phyloP scores from a whole-genome alignment of 1,140 invertebrate species.

The Cotesia glomerata region DNA sequence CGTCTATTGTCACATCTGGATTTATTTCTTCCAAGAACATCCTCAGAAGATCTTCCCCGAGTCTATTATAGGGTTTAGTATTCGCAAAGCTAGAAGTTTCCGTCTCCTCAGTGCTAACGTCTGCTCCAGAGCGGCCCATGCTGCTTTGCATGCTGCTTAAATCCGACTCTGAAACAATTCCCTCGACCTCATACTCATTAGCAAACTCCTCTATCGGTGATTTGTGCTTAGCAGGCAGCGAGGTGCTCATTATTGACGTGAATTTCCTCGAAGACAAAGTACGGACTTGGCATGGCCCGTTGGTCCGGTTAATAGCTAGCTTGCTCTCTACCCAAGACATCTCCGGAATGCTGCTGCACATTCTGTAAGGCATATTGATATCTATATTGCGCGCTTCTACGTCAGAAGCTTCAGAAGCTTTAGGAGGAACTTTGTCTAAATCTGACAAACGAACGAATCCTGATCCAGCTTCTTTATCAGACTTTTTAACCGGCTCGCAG shows the following conservation, averaged over 20 bases:
- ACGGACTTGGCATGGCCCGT: constrained; percentile 47
- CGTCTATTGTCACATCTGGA: constrained; percentile 82
- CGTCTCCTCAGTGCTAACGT: constrained; percentile 63
- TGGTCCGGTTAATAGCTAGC: constrained; percentile 66
- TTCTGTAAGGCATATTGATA: constrained; percentile 49
- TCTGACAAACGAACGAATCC: constrained; percentile 67
- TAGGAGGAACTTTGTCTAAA: constrained; percentile 62
- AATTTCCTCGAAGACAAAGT: constrained; percentile 48
- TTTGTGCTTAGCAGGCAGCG: constrained; percentile 55
- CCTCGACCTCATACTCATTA: constrained; percentile 49
- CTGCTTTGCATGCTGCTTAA: constrained; percentile 66
- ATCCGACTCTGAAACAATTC: constrained; percentile 61
- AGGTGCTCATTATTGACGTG: constrained; percentile 52
- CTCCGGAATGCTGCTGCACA: constrained; percentile 67
- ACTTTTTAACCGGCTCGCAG: background rate
- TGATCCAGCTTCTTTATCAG: constrained; percentile 18
- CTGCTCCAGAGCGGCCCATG: constrained; percentile 63
- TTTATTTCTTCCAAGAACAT: constrained; percentile 91
- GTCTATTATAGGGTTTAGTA: constrained; percentile 66
- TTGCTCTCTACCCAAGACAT: constrained; percentile 72
- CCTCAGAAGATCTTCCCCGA: constrained; percentile 84
- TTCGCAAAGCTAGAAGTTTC: constrained; percentile 59
- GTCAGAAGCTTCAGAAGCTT: constrained; percentile 27
- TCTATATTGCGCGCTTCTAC: constrained; percentile 36
- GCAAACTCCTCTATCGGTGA: constrained; percentile 44